phyloP scores from a whole-genome alignment of 2,797 vertebrate species.

The Liparis tanakae region DNA sequence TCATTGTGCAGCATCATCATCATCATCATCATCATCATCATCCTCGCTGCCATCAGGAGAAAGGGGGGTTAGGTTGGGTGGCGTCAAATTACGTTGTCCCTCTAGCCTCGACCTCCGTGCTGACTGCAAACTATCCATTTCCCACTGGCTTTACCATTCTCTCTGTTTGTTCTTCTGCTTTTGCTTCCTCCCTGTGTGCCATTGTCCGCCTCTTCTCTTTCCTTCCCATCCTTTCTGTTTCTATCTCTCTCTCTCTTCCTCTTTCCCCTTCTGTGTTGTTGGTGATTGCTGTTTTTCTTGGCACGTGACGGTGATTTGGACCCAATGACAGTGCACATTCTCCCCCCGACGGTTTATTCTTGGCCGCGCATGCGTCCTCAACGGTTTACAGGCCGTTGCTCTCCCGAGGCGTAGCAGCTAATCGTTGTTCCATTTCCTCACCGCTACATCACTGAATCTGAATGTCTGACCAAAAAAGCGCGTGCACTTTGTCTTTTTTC shows the following conservation, averaged over 20 bases:
- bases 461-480: constrained; percentile 54
- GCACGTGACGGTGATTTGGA: constrained; percentile 56
- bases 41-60: constrained; percentile 14
- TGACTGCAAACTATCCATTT: constrained; percentile 38
- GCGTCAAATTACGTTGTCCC: constrained; percentile 30
- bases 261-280: constrained; percentile 37
- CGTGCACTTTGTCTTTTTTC: constrained; percentile 19
- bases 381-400: constrained; percentile 66
- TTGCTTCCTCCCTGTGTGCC: constrained; percentile 3
- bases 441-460: constrained; percentile 62
- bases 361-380: constrained; percentile 60
- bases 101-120: constrained; percentile 34
- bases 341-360: constrained; percentile 66
- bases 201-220: constrained; percentile 41
- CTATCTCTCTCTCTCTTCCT: constrained; percentile 27
- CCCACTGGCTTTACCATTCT: constrained; percentile 27
- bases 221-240: constrained; percentile 48
- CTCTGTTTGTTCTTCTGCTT: constrained; percentile 27
- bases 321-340: constrained; percentile 74
- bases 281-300: constrained; percentile 65
- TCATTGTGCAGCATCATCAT: constrained; percentile 29
- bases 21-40: constrained; percentile 26
- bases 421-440: constrained; percentile 72
- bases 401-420: constrained; percentile 63
- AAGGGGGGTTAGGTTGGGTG: not conserved